Percentiles rank a stretch among this genome's conserved stretches.
Conservation (phyloP, 2,113 vertebrate genomes). For the Microtus ochrogaster region DNA sequence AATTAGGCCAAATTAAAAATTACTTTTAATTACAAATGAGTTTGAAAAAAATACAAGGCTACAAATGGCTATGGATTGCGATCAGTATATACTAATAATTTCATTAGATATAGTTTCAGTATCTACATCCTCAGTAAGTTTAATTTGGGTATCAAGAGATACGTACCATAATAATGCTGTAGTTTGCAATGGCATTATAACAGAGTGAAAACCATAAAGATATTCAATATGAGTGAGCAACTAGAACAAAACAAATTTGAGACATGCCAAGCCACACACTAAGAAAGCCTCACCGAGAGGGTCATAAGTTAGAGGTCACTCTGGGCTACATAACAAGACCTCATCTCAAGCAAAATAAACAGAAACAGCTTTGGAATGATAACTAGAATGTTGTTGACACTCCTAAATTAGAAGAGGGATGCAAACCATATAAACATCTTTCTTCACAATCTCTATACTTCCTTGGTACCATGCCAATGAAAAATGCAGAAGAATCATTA, state of each 20-base stretch:
- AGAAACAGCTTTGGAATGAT: not conserved
- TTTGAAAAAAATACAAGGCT: not conserved
- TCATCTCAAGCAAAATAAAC: slow-evolving; percentile 2
- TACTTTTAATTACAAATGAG: not conserved
- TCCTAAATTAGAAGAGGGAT: not conserved
- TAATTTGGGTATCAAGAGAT: not conserved
- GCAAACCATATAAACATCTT: not conserved
- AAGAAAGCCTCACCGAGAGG: not conserved
- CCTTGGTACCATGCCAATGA: not conserved
- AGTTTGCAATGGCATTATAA: not conserved
- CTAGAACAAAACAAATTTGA: slow-evolving; percentile 47
- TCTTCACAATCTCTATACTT: slow-evolving; percentile 32
- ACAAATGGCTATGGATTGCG: not conserved
- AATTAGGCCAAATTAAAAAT: not conserved
- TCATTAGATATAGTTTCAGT: not conserved
- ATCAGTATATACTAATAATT: not conserved
- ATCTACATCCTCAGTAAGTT: not conserved
- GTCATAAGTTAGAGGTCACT: not conserved
- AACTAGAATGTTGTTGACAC: not conserved
- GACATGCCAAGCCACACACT: not conserved
- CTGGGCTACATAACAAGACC: not conserved
- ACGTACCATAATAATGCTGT: not conserved
- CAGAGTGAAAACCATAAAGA: not conserved
- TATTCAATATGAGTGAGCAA: not conserved
- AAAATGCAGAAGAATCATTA: slow-evolving; percentile 65